Evolutionary conservation across 2,797 vertebrate species (phyloP), one percentile per base, ranked within the genome.

Genomic region (Rhynchotus rufescens): DNA sequence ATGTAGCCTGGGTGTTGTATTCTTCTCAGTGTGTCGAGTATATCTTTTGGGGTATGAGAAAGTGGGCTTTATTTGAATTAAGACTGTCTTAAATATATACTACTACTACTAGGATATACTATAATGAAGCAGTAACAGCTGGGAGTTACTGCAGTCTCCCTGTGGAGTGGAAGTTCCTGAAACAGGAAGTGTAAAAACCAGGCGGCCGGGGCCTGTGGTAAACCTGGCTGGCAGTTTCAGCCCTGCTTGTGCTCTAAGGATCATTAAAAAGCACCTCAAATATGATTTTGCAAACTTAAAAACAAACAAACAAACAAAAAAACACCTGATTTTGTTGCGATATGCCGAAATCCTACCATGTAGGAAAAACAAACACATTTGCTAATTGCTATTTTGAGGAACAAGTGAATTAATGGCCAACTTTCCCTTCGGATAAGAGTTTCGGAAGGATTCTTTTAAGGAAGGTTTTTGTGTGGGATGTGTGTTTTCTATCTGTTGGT

Each of bases 1-100:
- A 10, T 56, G 42, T n/a, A 47, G 6, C 5, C 9, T 42, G 20
- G 21, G 9, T 74, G 10, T 69, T 80, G 10, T 8, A 61, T 4
- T 83, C 47, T 12, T 4, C 6, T 51, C 9, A 2, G 9, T 3
- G 3, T 0, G 0, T 25, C 65, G 23, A 22, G 13, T n/a, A 2
- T 65, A n/a, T 19, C 7, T 80, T 25, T 17, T 40, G 16, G 15
- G 28, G 21, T 64, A 2, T 19, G 25, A 34, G 62, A 69, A 54
- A 65, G 7, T 12, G n/a, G n/a, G 30, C 19, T 64, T 75, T 16
- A 34, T 72, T 56, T 11, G 73, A 13, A 36, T 64, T 67, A 6
- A 15, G 25, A 4, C 1, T 60, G 5, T 19, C 12, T 75, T 86
- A 56, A 73, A 25, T 3, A 66, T 67, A 4, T 0, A 0, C 22